Conservation (phyloP, 2,888 invertebrate species). For the Yponomeuta malinellus region DNA sequence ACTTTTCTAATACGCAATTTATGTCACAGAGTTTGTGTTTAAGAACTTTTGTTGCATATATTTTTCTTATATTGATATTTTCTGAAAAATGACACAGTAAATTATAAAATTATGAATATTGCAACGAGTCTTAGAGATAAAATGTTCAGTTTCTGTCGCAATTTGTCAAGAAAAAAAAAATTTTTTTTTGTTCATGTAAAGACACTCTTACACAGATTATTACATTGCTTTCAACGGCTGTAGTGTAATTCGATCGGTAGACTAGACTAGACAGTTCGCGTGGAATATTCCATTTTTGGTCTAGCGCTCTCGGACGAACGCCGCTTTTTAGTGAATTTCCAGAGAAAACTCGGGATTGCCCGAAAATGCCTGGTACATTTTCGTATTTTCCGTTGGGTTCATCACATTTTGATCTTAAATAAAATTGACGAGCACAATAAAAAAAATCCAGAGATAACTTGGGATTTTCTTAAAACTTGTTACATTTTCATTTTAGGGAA, state of each 20-base stretch:
- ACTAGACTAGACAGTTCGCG: not conserved
- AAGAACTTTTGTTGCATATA: no score
- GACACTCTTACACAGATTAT: no score
- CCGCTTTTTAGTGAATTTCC: not conserved
- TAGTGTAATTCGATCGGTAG: not conserved
- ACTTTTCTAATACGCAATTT: no score
- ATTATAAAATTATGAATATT: no score
- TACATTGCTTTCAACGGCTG: not conserved
- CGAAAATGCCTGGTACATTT: not conserved
- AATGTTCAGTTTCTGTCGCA: no score
- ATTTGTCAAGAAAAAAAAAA: no score
- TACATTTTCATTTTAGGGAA: not conserved
- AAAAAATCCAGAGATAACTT: not conserved
- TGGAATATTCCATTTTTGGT: slow-evolving; percentile 3
- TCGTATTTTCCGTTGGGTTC: not conserved
- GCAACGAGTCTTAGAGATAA: no score
- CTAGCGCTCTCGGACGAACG: not conserved
- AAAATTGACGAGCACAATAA: not conserved
- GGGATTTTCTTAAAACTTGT: not conserved
- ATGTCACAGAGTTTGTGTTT: no score
- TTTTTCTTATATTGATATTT: no score
- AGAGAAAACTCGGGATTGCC: not conserved
- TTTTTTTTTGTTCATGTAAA: no score
- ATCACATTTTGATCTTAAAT: not conserved
- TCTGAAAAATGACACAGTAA: no score